Base-by-base conservation (phyloP, 2,888 invertebrate species). In the Dicyrtomina minuta region DNA sequence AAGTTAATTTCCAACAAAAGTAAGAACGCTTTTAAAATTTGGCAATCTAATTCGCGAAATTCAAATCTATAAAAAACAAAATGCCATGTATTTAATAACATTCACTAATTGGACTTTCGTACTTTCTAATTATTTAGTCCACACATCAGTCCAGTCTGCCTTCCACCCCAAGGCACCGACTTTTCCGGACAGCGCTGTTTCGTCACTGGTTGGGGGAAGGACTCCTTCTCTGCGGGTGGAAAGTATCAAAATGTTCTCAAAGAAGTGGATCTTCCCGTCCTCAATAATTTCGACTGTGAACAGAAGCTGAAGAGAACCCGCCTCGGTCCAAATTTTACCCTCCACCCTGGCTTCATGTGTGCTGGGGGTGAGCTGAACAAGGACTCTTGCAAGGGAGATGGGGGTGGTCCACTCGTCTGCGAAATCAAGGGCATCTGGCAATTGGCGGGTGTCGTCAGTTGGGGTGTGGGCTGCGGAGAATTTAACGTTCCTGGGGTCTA, bases 121-220 rank as follows among this genome's bases (percentile, higher is more conserved):
- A 41, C 20, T 51, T 20, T 60, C 1, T 49, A 49, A 17, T 27
- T 49, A 8, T 17, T 26, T 89, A 89, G 89, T 77, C 92, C 92
- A 0, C 93, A 93, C 81, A 93, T 95, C 76, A 90, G 91, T 70
- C 92, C 94, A 10, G 95, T 94, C 66, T 97, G 97, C 81, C 83
- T 97, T 70, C 96, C 96, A 0, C 89, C 90, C 74, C 89, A 89
- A 78, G 88, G 87, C 78, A 89, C 92, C 13, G 91, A 92, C 78
- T 93, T 91, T 80, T 86, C 89, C 24, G 90, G 86, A 55, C 86
- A 88, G 56, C 87, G 95, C 70, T 97, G 97, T 82, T 95, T 93
- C 91, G 96, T 95, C 5, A 93, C 96, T 12, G 96, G 96, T 15
- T 97, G 97, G 96, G 96, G 96, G 71, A 96, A 97, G 82, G 93